Percentiles rank a stretch among this genome's conserved stretches.
phyloP scores from a whole-genome alignment of 92 coral and sea anemone species.

The Montipora capitata region DNA sequence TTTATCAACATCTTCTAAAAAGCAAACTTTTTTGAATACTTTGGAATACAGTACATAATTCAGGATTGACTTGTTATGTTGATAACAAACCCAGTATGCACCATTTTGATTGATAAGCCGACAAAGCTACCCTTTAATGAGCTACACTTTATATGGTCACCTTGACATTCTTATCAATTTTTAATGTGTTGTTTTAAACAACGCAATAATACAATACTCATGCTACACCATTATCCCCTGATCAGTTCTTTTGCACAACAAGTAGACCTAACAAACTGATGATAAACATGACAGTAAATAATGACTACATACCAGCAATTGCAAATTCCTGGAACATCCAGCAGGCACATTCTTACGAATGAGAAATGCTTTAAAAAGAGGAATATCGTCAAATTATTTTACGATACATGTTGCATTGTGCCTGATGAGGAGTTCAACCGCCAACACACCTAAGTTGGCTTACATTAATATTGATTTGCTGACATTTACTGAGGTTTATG shows the following conservation, averaged over 20 bases:
- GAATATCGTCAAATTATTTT: neutral
- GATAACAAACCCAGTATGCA: too few species aligned
- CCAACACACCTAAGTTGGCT: neutral
- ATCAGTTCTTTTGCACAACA: neutral
- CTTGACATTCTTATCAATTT: neutral
- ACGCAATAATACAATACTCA: neutral
- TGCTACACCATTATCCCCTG: neutral
- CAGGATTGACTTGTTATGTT: too few species aligned
- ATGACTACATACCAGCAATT: neutral
- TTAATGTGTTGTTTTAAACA: too few species aligned
- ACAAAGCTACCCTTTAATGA: too few species aligned
- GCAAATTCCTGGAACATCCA: neutral
- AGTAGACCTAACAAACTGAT: neutral
- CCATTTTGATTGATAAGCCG: too few species aligned
- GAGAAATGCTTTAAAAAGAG: neutral
- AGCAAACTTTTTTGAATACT: too few species aligned
- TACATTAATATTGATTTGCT: neutral
- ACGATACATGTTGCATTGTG: neutral
- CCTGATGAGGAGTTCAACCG: neutral
- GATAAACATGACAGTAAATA: neutral
- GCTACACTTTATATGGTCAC: neutral
- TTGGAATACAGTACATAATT: too few species aligned
- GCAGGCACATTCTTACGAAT: constrained; percentile 2
- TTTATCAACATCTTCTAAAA: too few species aligned
- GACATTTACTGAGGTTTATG: neutral